A percentile compares a stretch with the other conserved stretches of the same genome.
Conservation (phyloP, 92 coral and sea anemone genomes). For the Pocillopora meandrina region DNA sequence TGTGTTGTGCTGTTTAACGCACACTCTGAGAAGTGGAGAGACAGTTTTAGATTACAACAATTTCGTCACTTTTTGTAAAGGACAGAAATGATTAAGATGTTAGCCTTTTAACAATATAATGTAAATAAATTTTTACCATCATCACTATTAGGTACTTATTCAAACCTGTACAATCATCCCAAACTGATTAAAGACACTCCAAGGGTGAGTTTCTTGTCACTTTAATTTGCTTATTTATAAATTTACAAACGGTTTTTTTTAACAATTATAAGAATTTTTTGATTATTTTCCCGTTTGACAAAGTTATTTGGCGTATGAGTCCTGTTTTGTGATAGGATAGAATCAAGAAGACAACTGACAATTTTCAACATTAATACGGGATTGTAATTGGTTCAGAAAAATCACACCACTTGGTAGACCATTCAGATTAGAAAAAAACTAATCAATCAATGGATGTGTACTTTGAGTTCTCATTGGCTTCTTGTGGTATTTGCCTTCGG, state of each 20-base stretch:
- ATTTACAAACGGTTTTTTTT: neutral
- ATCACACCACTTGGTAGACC: too few species aligned
- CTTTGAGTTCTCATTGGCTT: too few species aligned
- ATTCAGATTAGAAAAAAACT: too few species aligned
- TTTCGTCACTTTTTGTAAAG: neutral
- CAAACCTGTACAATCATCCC: constrained; percentile 95
- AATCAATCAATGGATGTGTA: too few species aligned
- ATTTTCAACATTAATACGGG: too few species aligned
- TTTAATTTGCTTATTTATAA: neutral
- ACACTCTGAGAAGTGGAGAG: constrained; percentile 15
- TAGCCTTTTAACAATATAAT: neutral
- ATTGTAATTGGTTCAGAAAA: too few species aligned
- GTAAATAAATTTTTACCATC: neutral
- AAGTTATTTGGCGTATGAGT: too few species aligned
- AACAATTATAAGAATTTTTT: too few species aligned
- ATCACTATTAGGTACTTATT: constrained; percentile 77
- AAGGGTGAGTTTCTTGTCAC: constrained; percentile 56
- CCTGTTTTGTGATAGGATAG: too few species aligned
- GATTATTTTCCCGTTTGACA: too few species aligned
- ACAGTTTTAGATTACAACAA: neutral
- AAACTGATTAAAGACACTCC: constrained; percentile 84
- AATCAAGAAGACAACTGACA: too few species aligned
- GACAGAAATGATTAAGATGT: neutral
- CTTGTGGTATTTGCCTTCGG: too few species aligned
- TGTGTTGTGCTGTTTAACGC: constrained; percentile 2